Evolutionary conservation across 2,113 vertebrate genomes (phyloP).

Genomic region (Bufo gargarizans): DNA sequence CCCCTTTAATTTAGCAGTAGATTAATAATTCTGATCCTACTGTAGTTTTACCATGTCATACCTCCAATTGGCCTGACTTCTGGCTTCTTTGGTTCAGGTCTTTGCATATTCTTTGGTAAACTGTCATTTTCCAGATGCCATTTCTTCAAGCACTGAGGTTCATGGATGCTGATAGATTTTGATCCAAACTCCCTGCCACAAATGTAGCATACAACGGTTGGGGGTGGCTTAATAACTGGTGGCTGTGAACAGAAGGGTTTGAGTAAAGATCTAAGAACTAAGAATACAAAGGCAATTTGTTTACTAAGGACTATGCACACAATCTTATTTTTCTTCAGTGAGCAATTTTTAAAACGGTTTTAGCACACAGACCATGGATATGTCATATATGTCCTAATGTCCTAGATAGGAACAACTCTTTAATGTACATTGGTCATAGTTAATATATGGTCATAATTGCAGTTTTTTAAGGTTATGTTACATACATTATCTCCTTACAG

Average conservation of each 20-base stretch:
- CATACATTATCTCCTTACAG: too few relatives aligned
- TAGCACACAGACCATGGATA: too few relatives aligned
- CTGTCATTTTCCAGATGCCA: slow-evolving; percentile 75
- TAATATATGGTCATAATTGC: too few relatives aligned
- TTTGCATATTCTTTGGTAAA: slow-evolving; percentile 72
- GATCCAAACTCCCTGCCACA: slow-evolving; percentile 76
- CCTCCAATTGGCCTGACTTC: slow-evolving; percentile 66
- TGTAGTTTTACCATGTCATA: slow-evolving; percentile 61
- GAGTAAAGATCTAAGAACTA: neutral
- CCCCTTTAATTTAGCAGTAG: neutral
- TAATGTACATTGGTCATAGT: too few relatives aligned
- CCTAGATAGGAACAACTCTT: too few relatives aligned
- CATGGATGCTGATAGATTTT: slow-evolving; percentile 76
- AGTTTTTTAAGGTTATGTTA: too few relatives aligned
- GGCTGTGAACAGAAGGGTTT: slow-evolving; percentile 66
- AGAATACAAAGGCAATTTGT: too few relatives aligned
- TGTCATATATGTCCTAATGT: too few relatives aligned
- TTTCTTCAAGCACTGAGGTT: slow-evolving; percentile 79
- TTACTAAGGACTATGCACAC: too few relatives aligned
- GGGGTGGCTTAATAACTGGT: slow-evolving; percentile 65
- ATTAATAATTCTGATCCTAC: neutral
- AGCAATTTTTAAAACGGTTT: too few relatives aligned
- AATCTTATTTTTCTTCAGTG: too few relatives aligned
- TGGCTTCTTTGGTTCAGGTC: slow-evolving; percentile 72
- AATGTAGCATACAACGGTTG: slow-evolving; percentile 74